Evolutionary conservation across 2,113 vertebrate genomes (phyloP).

Genomic region (Podarcis cretensis): DNA sequence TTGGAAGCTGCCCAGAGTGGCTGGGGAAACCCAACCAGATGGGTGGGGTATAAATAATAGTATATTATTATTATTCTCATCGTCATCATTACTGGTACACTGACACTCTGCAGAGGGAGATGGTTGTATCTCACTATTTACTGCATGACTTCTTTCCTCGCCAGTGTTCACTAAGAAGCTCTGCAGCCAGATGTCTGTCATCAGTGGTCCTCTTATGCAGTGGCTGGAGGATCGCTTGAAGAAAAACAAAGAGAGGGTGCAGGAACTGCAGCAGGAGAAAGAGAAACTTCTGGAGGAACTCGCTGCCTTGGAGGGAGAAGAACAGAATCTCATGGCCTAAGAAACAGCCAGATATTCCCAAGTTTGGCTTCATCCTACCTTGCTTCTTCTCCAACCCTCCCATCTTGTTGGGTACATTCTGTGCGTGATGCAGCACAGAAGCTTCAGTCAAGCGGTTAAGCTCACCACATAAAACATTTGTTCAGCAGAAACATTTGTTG

Average conservation of each 20-base stretch:
- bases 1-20: too few relatives aligned
- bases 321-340: neutral
- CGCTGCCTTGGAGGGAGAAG: slow-evolving; percentile 77
- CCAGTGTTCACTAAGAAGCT: slow-evolving; percentile 96
- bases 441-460: too few relatives aligned
- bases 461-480: too few relatives aligned
- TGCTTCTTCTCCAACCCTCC: slow-evolving; percentile 15
- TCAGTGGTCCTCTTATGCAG: slow-evolving; percentile 95
- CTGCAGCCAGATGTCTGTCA: slow-evolving; percentile 98
- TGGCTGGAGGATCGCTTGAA: slow-evolving; percentile 97
- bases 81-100: neutral
- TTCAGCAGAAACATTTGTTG: too few relatives aligned
- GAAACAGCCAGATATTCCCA: neutral
- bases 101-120: neutral
- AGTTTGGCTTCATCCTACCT: slow-evolving; percentile 21
- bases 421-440: too few relatives aligned
- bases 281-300: slow-evolving; percentile 89
- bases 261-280: slow-evolving; percentile 89
- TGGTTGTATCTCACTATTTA: neutral
- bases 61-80: too few relatives aligned
- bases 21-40: too few relatives aligned
- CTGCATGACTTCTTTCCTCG: slow-evolving; percentile 13
- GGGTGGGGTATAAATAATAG: too few relatives aligned
- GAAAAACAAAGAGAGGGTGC: slow-evolving; percentile 89
- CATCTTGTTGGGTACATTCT: slow-evolving; percentile 4